Base-by-base conservation (phyloP, 2,888 invertebrate species). In the Torymus auratus region DNA sequence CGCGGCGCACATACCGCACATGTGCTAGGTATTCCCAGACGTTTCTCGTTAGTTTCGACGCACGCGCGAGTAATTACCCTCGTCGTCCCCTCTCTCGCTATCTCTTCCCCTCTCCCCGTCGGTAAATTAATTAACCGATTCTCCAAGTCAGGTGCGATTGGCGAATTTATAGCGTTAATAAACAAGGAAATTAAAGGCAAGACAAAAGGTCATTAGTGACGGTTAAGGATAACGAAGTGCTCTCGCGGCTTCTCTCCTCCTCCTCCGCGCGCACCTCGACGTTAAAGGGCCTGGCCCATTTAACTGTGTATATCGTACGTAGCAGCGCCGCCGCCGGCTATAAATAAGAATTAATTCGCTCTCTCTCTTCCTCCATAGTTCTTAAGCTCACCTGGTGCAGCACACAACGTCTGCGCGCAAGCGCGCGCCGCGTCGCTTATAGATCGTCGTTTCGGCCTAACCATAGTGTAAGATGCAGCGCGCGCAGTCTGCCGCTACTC, bases 311-410 rank as follows among this genome's bases (percentile, higher is more conserved):
- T 58, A 71, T 61, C 41, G 65, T 73, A 72, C 64, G 74, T 61
- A 20, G 73, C 81, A 79, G 78, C 70, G 71, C 55, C 13, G 41
- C 64, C 64, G 61, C 23, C 78, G 83, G 80, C 83, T 84, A 85
- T 84, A 85, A 85, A 85, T 84, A 85, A 85, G 84, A 85, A 84
- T 83, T 85, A 85, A 85, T 84, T 83, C 83, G 77, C 69, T 72
- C 17, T 41, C 60, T 70, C 70, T 64, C 64, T n/a, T 1, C 23
- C 23, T 20, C 65, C 80, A 78, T 58, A 81, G 83, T 84, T 83
- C 82, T 84, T 84, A 84, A 83, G 83, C 83, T 83, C 84, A 83
- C 85, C 85, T 85, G 84, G 83, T 84, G 83, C 84, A 41, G 56
- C 41, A 23, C 20, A 81, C 74, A 71, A 61, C 78, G 81, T 77